These are phyloP conservation scores for Vireo altiloquus DNA, from an alignment of 2,113 vertebrate genomes.

Conservation along the genomic window DNA sequence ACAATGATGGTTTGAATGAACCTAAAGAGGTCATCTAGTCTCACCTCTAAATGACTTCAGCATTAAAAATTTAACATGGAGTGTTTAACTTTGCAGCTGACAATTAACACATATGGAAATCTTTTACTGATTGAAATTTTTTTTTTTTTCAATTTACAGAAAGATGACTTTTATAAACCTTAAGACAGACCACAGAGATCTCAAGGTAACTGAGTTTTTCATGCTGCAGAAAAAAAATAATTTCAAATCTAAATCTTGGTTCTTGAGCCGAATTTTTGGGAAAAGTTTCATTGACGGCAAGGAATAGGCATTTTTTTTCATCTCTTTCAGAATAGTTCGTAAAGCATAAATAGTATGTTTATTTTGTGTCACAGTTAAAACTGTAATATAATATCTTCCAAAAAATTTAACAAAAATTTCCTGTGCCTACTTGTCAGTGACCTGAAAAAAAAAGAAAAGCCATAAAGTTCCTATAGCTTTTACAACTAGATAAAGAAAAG, in stretches of 20 bases:
- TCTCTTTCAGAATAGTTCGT: not conserved
- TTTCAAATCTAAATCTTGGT: not conserved
- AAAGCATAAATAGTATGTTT: not conserved
- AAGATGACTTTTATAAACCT: not conserved
- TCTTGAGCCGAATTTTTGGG: not conserved
- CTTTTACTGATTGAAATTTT: not conserved
- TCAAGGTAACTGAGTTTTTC: not conserved
- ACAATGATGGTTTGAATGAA: not conserved
- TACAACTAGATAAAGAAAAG: not conserved
- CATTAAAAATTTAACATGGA: not conserved
- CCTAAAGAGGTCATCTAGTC: accelerated
- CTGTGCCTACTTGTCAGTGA: not conserved
- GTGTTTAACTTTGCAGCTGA: not conserved
- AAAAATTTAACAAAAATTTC: not conserved
- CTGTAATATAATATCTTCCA: not conserved
- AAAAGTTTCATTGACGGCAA: not conserved
- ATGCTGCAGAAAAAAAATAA: not conserved
- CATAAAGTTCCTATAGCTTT: not conserved
- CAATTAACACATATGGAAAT: not conserved
- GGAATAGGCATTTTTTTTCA: not conserved
- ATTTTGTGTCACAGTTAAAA: not conserved
- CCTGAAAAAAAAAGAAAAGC: not conserved
- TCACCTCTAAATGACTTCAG: not conserved
- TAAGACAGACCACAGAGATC: not conserved
- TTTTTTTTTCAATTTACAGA: not conserved